Evolutionary conservation across 2,797 vertebrate species (phyloP).

Genomic region (Nyctalus aviator): DNA sequence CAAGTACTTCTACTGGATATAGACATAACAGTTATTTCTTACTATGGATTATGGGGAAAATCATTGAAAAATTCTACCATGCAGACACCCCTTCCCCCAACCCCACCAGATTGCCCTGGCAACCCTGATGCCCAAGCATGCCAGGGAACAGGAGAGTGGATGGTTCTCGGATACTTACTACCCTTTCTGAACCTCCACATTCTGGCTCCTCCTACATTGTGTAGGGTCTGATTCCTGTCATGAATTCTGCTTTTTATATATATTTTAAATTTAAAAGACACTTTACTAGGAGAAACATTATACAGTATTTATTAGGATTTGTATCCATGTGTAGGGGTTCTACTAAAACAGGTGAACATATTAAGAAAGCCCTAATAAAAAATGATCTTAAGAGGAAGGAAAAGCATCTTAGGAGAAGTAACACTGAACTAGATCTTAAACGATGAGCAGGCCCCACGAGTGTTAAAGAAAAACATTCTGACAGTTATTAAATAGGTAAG

Average conservation of each 20-base stretch:
- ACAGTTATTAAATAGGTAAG: neutral
- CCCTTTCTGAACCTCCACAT: neutral
- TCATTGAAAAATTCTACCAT: neutral
- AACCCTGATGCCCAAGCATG: neutral
- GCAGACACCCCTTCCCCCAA: neutral
- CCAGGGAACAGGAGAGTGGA: too few relatives aligned
- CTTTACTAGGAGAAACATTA: neutral
- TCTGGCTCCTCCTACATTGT: accelerated
- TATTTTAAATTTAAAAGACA: neutral
- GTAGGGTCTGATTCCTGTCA: neutral
- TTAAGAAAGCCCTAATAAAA: neutral
- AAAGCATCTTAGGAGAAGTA: neutral
- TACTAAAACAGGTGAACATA: neutral
- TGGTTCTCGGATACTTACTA: neutral
- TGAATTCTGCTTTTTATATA: neutral
- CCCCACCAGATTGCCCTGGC: neutral
- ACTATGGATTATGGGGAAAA: neutral
- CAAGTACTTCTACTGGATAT: neutral
- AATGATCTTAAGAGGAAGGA: neutral
- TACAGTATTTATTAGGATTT: neutral
- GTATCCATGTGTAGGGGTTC: neutral
- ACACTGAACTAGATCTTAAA: neutral
- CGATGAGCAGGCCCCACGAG: neutral
- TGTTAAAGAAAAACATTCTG: neutral
- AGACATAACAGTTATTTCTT: neutral